These are phyloP conservation scores for Saturnia japonica DNA, from an alignment of 2,888 invertebrate genomes.

Conservation along the genomic window DNA sequence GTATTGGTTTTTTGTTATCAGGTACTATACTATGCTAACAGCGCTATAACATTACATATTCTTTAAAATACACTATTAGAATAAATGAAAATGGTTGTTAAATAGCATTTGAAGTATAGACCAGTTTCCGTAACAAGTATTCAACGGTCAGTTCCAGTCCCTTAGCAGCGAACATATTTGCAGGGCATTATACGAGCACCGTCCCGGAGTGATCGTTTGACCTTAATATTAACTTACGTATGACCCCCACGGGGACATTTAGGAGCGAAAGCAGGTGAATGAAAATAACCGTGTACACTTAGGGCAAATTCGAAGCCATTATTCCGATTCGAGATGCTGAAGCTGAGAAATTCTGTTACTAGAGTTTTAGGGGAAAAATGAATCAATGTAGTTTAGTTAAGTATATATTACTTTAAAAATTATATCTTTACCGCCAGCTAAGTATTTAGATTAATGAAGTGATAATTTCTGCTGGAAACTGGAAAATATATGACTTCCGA, in stretches of 20 bases:
- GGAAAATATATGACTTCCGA: not conserved
- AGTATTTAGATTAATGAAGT: too few relatives aligned
- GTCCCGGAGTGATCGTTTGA: not conserved
- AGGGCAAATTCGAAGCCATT: not conserved
- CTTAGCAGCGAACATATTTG: not conserved
- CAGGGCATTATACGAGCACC: not conserved
- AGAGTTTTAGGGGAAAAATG: not conserved
- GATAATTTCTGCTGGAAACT: not conserved
- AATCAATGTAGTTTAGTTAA: not conserved
- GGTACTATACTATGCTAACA: too few relatives aligned
- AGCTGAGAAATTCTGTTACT: not conserved
- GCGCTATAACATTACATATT: not conserved
- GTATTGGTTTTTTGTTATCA: too few relatives aligned
- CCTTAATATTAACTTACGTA: constrained; percentile 12
- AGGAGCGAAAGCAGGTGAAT: not conserved
- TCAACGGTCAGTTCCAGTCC: not conserved
- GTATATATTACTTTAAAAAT: not conserved
- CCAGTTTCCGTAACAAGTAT: not conserved
- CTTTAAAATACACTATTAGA: not conserved
- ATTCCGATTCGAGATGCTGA: not conserved
- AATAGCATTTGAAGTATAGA: not conserved
- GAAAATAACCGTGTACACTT: constrained; percentile 3
- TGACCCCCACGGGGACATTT: not conserved
- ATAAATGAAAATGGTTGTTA: not conserved
- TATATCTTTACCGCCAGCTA: too few relatives aligned